Percentiles rank a stretch among this genome's conserved stretches.
These are phyloP conservation scores for Ctenodactylus gundi DNA, from an alignment of 2,113 vertebrate species.

Conservation along the genomic window DNA sequence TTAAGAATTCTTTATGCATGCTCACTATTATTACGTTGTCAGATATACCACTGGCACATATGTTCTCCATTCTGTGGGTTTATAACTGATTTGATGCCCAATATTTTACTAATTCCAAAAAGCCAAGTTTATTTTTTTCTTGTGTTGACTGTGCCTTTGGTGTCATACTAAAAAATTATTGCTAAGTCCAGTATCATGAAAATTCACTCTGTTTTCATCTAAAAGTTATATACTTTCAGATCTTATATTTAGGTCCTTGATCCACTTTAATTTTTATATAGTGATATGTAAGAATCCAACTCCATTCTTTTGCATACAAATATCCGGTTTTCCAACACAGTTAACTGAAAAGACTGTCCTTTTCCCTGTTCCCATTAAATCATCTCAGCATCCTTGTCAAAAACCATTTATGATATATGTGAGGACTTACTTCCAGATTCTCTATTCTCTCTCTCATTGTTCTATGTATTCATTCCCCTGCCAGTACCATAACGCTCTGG, in stretches of 20 bases:
- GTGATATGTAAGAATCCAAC: neutral
- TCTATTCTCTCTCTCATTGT: neutral
- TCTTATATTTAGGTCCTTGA: neutral
- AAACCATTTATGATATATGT: neutral
- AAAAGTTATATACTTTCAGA: neutral
- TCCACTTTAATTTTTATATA: neutral
- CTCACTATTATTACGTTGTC: neutral
- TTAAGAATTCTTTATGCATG: neutral
- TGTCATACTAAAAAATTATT: neutral
- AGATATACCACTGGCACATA: neutral
- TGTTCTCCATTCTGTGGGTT: neutral
- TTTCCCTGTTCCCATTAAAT: neutral
- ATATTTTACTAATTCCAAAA: neutral
- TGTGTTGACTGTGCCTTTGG: neutral
- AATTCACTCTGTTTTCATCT: neutral
- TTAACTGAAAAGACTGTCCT: neutral
- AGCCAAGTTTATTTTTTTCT: neutral
- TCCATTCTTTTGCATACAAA: neutral
- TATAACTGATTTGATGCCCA: neutral
- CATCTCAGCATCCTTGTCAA: neutral
- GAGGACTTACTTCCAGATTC: neutral
- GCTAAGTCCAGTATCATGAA: neutral
- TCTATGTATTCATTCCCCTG: neutral
- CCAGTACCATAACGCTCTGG: neutral
- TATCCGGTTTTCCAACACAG: neutral